Evolutionary conservation across 2,888 invertebrate genomes (phyloP).

Genomic region (Ophion ellenae): DNA sequence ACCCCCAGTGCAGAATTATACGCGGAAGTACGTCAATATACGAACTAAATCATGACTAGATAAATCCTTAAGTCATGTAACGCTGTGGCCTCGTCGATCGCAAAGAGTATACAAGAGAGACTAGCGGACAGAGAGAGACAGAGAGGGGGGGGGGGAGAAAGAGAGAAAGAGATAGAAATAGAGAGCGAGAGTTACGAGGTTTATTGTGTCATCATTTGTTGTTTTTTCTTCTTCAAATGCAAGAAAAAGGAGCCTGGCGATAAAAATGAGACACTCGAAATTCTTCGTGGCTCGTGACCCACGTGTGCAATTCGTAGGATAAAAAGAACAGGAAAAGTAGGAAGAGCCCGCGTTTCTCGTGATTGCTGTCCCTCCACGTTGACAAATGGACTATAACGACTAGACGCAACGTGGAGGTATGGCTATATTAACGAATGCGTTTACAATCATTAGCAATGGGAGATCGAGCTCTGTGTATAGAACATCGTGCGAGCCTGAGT

Average conservation of each 20-base stretch:
- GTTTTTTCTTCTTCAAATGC: conserved; percentile 2
- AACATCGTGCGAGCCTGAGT: background rate
- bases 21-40: conserved; percentile 71
- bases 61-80: conserved; percentile 70
- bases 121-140: conserved; percentile 17
- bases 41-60: conserved; percentile 70
- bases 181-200: conserved; percentile 4
- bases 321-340: background rate
- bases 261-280: background rate
- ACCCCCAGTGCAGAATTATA: conserved; percentile 78
- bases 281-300: background rate
- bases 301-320: background rate
- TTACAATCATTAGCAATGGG: background rate
- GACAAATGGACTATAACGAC: conserved; percentile 18
- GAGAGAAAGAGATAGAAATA: conserved; percentile 1
- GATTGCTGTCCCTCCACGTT: conserved; percentile 26
- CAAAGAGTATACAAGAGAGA: conserved; percentile 37
- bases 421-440: background rate
- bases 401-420: background rate
- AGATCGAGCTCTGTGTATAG: background rate
- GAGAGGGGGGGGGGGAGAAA: conserved; percentile 17
- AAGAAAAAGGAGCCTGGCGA: background rate
- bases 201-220: background rate
- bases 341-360: conserved; percentile 3
- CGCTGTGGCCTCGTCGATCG: conserved; percentile 68